A percentile compares a stretch with the other conserved stretches of the same genome.
Conservation (phyloP, 2,888 invertebrate genomes). For the Ectropis crepuscularia region DNA sequence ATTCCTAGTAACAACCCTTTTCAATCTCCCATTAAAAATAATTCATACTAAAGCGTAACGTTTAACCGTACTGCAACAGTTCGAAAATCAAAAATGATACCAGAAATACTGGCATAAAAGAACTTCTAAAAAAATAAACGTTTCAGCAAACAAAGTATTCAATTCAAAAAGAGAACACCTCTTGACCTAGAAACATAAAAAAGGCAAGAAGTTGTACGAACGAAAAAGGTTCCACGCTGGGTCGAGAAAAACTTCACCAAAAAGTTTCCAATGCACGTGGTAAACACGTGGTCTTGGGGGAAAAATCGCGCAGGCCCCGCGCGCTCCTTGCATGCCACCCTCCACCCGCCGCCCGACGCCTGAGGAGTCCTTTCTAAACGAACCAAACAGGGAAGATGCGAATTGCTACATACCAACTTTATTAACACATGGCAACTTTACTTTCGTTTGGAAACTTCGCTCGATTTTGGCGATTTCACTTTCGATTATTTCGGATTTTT, state of each 20-base stretch:
- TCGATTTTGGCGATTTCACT: background rate
- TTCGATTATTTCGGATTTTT: background rate
- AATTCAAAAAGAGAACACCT: slow-evolving; percentile 41
- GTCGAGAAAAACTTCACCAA: slow-evolving; percentile 64
- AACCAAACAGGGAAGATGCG: slow-evolving; percentile 58
- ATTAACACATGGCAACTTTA: slow-evolving; percentile 35
- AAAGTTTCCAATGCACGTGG: slow-evolving; percentile 77
- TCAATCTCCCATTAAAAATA: no score
- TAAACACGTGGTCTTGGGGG: slow-evolving; percentile 79
- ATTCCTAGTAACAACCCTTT: no score
- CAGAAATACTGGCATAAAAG: background rate
- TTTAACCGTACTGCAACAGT: no score
- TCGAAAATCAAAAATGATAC: no score
- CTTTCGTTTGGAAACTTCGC: slow-evolving; percentile 13
- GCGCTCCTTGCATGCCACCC: slow-evolving; percentile 60
- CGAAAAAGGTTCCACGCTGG: slow-evolving; percentile 43
- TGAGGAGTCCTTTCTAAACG: slow-evolving; percentile 62
- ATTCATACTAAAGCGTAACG: no score
- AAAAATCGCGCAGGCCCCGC: slow-evolving; percentile 78
- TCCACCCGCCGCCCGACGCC: slow-evolving; percentile 44
- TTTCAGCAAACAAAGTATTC: slow-evolving; percentile 25
- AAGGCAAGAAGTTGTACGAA: slow-evolving; percentile 33
- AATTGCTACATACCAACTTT: slow-evolving; percentile 43
- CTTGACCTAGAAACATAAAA: slow-evolving; percentile 14
- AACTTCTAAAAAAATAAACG: slow-evolving; percentile 1